Evolutionary conservation across 2,113 vertebrate genomes (phyloP).

Genomic region (Ramphastos sulfuratus): DNA sequence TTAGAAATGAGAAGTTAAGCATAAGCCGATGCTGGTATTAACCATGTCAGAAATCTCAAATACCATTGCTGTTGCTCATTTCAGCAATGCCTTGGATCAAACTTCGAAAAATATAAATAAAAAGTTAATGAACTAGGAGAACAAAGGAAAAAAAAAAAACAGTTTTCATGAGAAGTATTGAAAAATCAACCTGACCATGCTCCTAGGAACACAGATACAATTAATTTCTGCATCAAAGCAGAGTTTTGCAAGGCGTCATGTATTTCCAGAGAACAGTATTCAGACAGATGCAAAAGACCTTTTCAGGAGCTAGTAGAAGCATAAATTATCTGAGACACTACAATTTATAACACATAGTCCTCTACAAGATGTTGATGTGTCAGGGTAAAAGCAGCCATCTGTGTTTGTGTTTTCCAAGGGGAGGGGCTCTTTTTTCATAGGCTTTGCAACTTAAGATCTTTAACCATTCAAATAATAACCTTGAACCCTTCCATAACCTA

Average conservation of each 20-base stretch:
- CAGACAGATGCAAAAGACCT: neutral
- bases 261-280: neutral
- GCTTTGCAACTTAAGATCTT: neutral
- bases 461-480: neutral
- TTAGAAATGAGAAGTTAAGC: slow-evolving; percentile 55
- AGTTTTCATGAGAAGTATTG: neutral
- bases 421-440: neutral
- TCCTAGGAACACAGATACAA: neutral
- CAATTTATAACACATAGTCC: neutral
- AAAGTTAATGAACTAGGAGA: neutral
- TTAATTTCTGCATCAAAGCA: slow-evolving; percentile 14
- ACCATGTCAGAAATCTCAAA: slow-evolving; percentile 1
- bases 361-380: neutral
- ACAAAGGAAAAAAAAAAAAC: neutral
- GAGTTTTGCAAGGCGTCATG: neutral
- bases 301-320: neutral
- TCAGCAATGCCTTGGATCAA: neutral
- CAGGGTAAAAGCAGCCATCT: neutral
- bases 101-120: neutral
- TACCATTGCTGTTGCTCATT: neutral
- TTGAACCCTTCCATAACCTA: neutral
- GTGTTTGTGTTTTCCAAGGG: neutral
- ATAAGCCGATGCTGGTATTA: slow-evolving; percentile 5
- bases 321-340: neutral
- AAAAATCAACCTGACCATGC: neutral